These are phyloP conservation scores for Hydropotes inermis DNA, from an alignment of 2,113 vertebrate genomes.

Conservation along the genomic window DNA sequence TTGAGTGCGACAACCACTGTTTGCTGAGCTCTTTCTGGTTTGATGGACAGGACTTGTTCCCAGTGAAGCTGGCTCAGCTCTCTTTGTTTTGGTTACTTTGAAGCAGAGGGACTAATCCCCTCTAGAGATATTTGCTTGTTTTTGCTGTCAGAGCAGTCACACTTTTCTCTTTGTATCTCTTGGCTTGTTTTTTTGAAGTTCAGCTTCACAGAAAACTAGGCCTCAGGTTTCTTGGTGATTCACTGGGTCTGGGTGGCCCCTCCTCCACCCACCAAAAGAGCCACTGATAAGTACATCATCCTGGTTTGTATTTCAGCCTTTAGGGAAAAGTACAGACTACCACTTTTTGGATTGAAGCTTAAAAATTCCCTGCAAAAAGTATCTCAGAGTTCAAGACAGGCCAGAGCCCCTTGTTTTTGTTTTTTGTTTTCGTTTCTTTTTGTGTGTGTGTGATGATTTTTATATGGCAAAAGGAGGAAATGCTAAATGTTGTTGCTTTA, in stretches of 20 bases:
- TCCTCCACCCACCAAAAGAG: background rate
- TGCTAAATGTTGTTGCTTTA: background rate
- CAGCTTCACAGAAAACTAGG: constrained; percentile 65
- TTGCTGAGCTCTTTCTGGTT: constrained; percentile 15
- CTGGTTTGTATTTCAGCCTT: background rate
- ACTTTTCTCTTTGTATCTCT: constrained; percentile 66
- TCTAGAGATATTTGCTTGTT: constrained; percentile 72
- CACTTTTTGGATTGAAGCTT: background rate
- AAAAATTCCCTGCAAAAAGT: background rate
- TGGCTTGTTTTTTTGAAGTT: constrained; percentile 68
- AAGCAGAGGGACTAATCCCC: constrained; percentile 69
- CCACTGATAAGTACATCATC: background rate
- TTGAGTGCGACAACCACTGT: background rate
- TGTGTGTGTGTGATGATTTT: background rate
- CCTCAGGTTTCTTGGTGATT: constrained; percentile 64
- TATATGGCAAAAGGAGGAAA: background rate
- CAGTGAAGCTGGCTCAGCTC: constrained; percentile 33
- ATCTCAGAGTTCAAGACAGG: background rate
- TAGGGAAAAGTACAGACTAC: background rate
- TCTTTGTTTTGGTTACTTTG: constrained; percentile 68
- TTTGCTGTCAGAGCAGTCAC: constrained; percentile 69
- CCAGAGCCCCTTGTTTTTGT: background rate
- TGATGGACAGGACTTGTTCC: constrained; percentile 51
- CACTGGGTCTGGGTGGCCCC: background rate
- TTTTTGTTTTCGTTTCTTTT: no score